These are phyloP conservation scores for Sycophaga agraensis DNA, from an alignment of 1,140 invertebrate species.

Conservation along the genomic window DNA sequence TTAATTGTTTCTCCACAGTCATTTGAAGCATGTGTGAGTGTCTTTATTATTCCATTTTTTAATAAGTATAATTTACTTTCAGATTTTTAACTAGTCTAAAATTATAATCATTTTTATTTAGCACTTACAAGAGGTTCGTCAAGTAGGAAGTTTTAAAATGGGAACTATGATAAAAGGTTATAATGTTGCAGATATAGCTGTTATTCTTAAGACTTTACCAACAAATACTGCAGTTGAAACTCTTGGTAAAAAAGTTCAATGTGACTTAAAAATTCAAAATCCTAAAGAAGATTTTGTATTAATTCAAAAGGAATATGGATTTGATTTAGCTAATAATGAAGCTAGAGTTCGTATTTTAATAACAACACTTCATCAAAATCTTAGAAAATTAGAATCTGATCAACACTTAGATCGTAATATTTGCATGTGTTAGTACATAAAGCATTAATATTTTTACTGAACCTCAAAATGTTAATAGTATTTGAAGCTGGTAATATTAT, in stretches of 20 bases:
- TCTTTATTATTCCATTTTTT: slow-evolving; percentile 22
- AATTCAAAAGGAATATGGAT: slow-evolving; percentile 73
- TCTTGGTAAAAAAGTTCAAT: slow-evolving; percentile 81
- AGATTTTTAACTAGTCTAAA: slow-evolving; percentile 1
- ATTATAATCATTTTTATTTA: slow-evolving; percentile 56
- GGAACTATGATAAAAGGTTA: slow-evolving; percentile 95
- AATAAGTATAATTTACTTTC: too few relatives aligned
- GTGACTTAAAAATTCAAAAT: slow-evolving; percentile 66
- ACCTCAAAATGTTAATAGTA: too few relatives aligned
- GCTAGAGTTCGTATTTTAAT: slow-evolving; percentile 88
- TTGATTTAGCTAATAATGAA: slow-evolving; percentile 78
- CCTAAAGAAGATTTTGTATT: slow-evolving; percentile 67
- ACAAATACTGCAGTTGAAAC: slow-evolving; percentile 93
- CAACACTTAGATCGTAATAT: slow-evolving; percentile 56
- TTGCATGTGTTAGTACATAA: slow-evolving; percentile 45
- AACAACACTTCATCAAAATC: slow-evolving; percentile 90
- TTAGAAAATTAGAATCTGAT: slow-evolving; percentile 90
- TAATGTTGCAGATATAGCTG: slow-evolving; percentile 94
- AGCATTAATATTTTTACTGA: not conserved
- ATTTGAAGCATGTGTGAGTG: slow-evolving; percentile 94
- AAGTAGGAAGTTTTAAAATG: slow-evolving; percentile 97
- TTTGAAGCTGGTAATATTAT: too few relatives aligned
- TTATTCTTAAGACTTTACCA: slow-evolving; percentile 96
- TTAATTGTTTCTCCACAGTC: slow-evolving; percentile 88
- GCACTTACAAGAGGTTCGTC: slow-evolving; percentile 94